Evolutionary conservation across 1,140 invertebrate species (phyloP).

Genomic region (Drosophila pseudoananassae): DNA sequence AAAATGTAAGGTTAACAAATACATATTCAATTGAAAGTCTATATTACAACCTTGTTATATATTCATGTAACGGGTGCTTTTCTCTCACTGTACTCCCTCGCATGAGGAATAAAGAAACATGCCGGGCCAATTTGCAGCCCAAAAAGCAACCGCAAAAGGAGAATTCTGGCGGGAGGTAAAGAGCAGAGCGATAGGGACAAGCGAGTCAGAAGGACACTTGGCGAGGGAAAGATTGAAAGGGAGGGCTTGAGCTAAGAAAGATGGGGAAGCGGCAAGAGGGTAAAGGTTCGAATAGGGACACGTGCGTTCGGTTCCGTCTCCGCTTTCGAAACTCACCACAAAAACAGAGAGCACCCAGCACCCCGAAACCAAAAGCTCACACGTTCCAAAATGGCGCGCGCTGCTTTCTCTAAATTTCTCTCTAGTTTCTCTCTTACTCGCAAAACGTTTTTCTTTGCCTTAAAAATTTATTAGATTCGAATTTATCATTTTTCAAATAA

Average conservation of each 20-base stretch:
- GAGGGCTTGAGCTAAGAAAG: no score
- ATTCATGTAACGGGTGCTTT: not conserved
- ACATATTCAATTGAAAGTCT: no score
- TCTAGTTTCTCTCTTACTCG: not conserved
- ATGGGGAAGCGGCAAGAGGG: slow-evolving; percentile 7
- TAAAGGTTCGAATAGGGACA: slow-evolving; percentile 67
- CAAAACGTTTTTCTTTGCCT: not conserved
- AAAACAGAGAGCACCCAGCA: slow-evolving; percentile 66
- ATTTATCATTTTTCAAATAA: no score
- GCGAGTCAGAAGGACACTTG: not conserved
- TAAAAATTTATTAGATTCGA: not conserved
- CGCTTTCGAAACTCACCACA: slow-evolving; percentile 67
- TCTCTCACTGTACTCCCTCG: slow-evolving; percentile 15
- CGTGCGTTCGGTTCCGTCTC: slow-evolving; percentile 47
- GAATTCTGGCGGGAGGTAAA: slow-evolving; percentile 18
- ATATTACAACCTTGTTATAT: no score
- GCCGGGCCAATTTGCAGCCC: slow-evolving; percentile 56
- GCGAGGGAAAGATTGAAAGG: not conserved
- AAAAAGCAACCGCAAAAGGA: slow-evolving; percentile 29
- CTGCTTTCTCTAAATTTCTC: slow-evolving; percentile 28
- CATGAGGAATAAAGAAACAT: slow-evolving; percentile 37
- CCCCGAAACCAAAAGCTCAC: slow-evolving; percentile 49
- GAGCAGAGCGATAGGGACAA: not conserved
- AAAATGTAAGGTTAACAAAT: not conserved
- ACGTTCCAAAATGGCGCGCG: slow-evolving; percentile 30